These are phyloP conservation scores for Psilopogon haemacephalus DNA, from an alignment of 2,113 vertebrate genomes.

Conservation along the genomic window DNA sequence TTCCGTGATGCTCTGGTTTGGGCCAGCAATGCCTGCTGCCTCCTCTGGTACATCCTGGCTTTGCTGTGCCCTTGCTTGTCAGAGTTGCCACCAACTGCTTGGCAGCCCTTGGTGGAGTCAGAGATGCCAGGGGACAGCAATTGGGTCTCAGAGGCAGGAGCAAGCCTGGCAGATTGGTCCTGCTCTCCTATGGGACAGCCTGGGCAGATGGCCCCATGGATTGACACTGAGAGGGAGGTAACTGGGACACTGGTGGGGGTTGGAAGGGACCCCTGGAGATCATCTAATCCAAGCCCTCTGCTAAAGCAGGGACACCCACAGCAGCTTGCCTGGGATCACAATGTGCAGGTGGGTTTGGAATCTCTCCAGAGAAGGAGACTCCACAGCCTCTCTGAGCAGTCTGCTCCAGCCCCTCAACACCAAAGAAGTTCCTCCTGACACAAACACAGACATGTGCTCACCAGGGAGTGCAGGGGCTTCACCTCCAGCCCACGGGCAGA, in stretches of 20 bases:
- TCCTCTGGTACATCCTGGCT: background rate
- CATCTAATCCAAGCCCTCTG: no score
- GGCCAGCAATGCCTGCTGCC: background rate
- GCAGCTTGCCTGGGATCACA: no score
- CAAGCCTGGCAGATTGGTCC: background rate
- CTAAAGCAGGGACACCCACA: no score
- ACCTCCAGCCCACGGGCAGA: background rate
- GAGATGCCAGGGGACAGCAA: background rate
- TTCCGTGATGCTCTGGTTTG: background rate
- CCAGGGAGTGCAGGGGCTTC: background rate
- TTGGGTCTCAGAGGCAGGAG: background rate
- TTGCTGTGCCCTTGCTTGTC: background rate
- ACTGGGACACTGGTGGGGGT: background rate
- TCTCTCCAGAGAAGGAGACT: no score
- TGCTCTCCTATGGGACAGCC: background rate
- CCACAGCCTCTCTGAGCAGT: no score
- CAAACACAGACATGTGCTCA: background rate
- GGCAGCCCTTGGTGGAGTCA: background rate
- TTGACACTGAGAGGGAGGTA: background rate
- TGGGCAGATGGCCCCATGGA: background rate
- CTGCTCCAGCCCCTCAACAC: no score
- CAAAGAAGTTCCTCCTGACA: no score
- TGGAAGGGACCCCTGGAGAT: no score
- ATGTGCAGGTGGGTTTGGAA: no score
- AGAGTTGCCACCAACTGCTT: accelerated